Evolutionary conservation across 1,140 invertebrate genomes (phyloP).

Genomic region (Chymomyza costata): DNA sequence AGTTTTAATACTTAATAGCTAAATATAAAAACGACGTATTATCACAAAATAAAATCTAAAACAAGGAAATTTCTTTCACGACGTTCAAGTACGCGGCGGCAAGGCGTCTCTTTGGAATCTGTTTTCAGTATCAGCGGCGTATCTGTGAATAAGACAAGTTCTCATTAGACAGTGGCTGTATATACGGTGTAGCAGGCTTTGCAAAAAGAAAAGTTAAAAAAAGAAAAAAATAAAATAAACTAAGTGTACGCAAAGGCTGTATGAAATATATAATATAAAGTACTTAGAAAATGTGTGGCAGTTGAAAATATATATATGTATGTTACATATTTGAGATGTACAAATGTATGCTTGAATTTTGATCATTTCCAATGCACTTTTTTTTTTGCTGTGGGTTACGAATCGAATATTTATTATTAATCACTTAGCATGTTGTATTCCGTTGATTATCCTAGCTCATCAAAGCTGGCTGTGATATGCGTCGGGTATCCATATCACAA

Average conservation of each 20-base stretch:
- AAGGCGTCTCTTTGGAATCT: slow-evolving; percentile 52
- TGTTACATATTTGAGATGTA: background rate
- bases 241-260: slow-evolving; percentile 2
- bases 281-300: too few species aligned
- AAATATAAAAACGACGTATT: slow-evolving; percentile 33
- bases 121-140: slow-evolving; percentile 39
- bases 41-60: slow-evolving; percentile 47
- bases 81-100: slow-evolving; percentile 39
- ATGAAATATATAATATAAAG: background rate
- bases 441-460: slow-evolving; percentile 82
- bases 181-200: too few species aligned
- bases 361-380: slow-evolving; percentile 45
- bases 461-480: slow-evolving; percentile 96
- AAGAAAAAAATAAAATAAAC: slow-evolving; percentile 15
- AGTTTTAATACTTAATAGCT: slow-evolving; percentile 36
- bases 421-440: slow-evolving; percentile 45
- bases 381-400: too few species aligned
- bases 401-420: too few species aligned
- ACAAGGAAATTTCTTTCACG: too few species aligned
- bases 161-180: slow-evolving; percentile 40
- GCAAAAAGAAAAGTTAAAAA: background rate
- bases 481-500: slow-evolving; percentile 84
- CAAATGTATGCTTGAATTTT: slow-evolving; percentile 2
- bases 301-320: background rate
- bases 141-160: slow-evolving; percentile 54